Evolutionary conservation across 1,140 invertebrate species (phyloP).

Genomic region (Drosophila hydei): DNA sequence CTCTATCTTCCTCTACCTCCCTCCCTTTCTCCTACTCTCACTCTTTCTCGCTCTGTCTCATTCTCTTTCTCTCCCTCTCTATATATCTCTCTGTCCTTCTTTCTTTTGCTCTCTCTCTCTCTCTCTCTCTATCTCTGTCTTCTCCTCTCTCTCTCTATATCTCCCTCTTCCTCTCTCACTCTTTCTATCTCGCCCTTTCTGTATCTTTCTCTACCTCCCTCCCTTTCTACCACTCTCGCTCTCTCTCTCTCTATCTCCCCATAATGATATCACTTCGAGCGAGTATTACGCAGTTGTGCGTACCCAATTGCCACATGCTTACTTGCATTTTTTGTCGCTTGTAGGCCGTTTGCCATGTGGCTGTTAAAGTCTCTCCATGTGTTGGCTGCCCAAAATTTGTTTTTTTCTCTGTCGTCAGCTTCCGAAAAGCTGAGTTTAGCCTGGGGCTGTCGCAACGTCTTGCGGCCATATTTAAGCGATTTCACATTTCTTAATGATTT

Average conservation of each 20-base stretch:
- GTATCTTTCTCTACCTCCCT: no score
- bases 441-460: conserved; percentile 13
- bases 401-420: conserved; percentile 4
- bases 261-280: not conserved
- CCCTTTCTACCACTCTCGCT: no score
- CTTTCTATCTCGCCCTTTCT: no score
- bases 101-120: no score
- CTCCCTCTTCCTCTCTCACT: no score
- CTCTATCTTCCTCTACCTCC: no score
- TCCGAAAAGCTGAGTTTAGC: conserved; percentile 63
- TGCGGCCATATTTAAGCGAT: conserved; percentile 71
- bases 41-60: no score
- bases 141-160: no score
- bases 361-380: conserved; percentile 54
- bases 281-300: not conserved
- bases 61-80: no score
- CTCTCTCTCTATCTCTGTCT: no score
- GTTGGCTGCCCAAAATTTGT: conserved; percentile 34
- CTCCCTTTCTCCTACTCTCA: no score
- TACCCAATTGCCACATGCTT: not conserved
- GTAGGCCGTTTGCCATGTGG: conserved; percentile 47
- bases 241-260: not conserved
- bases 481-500: conserved; percentile 79
- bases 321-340: conserved; percentile 5
- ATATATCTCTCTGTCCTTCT: no score